A percentile compares a stretch with the other conserved stretches of the same genome.
Evolutionary conservation across 2,797 vertebrate species (phyloP).

Genomic region (Hippocampus kuda): DNA sequence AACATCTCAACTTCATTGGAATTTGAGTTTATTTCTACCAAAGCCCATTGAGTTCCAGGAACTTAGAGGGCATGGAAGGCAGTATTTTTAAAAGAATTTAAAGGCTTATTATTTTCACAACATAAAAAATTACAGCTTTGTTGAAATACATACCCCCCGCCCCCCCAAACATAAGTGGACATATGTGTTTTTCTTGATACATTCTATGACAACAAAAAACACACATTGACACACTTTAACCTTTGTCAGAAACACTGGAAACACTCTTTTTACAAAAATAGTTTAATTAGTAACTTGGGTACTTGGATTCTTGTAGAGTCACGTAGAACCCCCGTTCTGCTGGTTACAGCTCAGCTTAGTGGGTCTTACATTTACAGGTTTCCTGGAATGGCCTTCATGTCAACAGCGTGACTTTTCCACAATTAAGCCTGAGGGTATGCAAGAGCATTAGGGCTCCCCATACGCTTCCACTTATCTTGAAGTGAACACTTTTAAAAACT

Average conservation of each 20-base stretch:
- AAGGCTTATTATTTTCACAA: background rate
- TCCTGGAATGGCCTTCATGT: conserved; percentile 1
- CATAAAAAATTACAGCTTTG: background rate
- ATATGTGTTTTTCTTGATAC: too few relatives aligned
- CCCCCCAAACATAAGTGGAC: too few relatives aligned
- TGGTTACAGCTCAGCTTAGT: conserved; percentile 22
- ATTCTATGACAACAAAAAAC: background rate
- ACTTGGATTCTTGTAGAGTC: conserved; percentile 11
- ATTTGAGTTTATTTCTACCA: too few relatives aligned
- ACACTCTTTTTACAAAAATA: background rate
- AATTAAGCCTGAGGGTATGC: conserved; percentile 1
- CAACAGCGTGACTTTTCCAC: conserved; percentile 14
- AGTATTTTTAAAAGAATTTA: background rate
- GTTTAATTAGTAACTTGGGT: conserved; percentile 31
- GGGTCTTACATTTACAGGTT: conserved; percentile 37
- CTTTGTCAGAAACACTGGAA: conserved; percentile 1
- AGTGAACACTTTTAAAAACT: background rate
- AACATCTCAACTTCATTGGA: too few relatives aligned
- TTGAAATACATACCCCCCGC: too few relatives aligned
- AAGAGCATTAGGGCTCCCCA: background rate
- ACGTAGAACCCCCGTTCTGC: conserved; percentile 4
- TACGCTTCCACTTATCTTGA: background rate
- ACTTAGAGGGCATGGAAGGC: background rate
- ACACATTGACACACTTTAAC: background rate
- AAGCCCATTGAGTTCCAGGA: too few relatives aligned